Evolutionary conservation across 2,888 invertebrate species (phyloP), one percentile per base, ranked within the genome.

Genomic region (Orgyia antiqua): DNA sequence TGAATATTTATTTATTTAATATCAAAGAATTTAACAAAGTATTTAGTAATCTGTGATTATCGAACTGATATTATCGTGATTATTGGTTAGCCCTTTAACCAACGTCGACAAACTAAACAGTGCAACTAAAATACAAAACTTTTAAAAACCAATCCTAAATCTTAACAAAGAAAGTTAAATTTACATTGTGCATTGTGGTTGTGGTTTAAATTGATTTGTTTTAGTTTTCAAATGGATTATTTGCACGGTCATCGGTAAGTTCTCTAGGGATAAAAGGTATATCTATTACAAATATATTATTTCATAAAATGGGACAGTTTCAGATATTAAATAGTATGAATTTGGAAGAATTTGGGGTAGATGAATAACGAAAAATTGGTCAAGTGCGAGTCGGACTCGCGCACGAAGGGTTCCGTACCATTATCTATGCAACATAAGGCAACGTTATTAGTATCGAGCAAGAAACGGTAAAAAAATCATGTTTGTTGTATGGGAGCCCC

Each of bases 41-140:
- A 68, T 75, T 79, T 73, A 74, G 76, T 73, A 77, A 79, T 78
- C 76, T 72, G 64, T 69, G 78, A 77, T 80, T 78, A 78, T 78
- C 55, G 65, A 66, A 63, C 68, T 69, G 80, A 80, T 80, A 77
- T 78, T 80, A 80, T 80, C 80, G 66, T 57, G 51, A 54, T 54
- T 79, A 82, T 82, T 75, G 68, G 52, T 9, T 45, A 60, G 68
- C 76, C 78, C 76, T 79, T 76, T 79, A 80, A 78, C 78, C 78
- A 72, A 74, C 67, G 75, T 73, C 75, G 73, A 73, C 67, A 64
- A 51, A 51, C 40, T 31, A 54, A 71, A 73, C 55, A 57, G 36
- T 52, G 31, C 51, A 66, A 58, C 45, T 35, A 34, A 27, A 28
- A 11, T n/a, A 10, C 7, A 13, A 24, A 36, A 9, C 45, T 56